These are phyloP conservation scores for Acleris emargana DNA, from an alignment of 2,888 invertebrate species.

Conservation along the genomic window DNA sequence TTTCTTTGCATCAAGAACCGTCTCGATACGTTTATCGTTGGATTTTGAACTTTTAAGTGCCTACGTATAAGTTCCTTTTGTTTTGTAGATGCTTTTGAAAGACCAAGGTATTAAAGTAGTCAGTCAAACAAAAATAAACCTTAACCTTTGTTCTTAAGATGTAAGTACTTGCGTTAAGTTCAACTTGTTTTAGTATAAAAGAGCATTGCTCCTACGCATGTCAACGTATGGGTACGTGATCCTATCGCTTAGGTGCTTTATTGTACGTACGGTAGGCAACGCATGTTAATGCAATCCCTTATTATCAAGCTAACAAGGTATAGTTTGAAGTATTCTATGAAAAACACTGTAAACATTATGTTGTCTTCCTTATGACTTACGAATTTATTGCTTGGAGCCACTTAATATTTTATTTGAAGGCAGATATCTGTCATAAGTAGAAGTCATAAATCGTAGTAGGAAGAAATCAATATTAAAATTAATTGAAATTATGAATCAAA, in stretches of 20 bases:
- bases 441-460: not conserved
- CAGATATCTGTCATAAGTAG: constrained; percentile 5
- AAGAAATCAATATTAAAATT: not conserved
- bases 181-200: constrained; percentile 29
- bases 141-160: not conserved
- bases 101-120: not conserved
- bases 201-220: constrained; percentile 66
- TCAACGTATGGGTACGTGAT: constrained; percentile 67
- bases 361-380: constrained; percentile 3
- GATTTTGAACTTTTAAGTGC: not conserved
- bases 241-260: constrained; percentile 60
- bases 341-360: not conserved
- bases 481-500: not conserved
- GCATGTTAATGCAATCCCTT: not conserved
- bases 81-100: not conserved
- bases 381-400: constrained; percentile 8
- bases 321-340: not conserved
- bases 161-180: not conserved
- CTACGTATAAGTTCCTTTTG: not conserved
- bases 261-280: constrained; percentile 45
- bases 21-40: not conserved
- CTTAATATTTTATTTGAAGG: constrained; percentile 4
- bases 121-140: not conserved
- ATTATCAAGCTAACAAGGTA: not conserved
- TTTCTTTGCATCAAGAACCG: constrained; percentile 14